Evolutionary conservation across 2,113 vertebrate species (phyloP), one percentile per base, ranked within the genome.

Genomic region (Hipposideros armiger): DNA sequence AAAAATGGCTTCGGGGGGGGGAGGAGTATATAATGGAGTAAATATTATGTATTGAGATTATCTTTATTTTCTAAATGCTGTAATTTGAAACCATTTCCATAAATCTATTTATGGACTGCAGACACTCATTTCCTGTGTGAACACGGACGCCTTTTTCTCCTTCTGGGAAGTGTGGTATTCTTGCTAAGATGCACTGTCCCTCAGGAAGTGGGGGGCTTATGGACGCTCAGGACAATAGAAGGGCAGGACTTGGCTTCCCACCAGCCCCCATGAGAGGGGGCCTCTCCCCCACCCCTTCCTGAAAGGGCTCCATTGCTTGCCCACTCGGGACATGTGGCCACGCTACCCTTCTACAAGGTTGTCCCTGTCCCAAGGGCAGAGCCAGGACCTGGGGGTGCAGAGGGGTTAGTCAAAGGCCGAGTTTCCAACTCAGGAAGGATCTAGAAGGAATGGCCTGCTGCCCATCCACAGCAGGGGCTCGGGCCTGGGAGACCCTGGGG

Each of bases 51-150:
- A 99, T 99, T 98, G 98, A 99, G 99, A 99, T 99, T 99, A 98
- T 98, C 99, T 98, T 99, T 99, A 99, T 99, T 99, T 99, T 99
- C 98, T 99, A 99, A 99, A 99, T 98, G 98, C 99, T 98, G 97
- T 99, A 97, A 98, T 97, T 98, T 95, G 97, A 95, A 98, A 97
- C 98, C 98, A 98, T 99, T 99, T 99, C 98, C 98, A 99, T 99
- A 99, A 99, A 99, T 99, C 98, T 98, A 98, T 99, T 99, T 98
- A 98, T 98, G 98, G 98, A 98, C 98, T 97, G 99, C 97, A 99
- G 98, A 99, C 97, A 93, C 98, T 98, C 98, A 98, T 98, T 99
- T 99, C 99, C 98, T 98, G 98, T 99, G 98, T 99, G 99, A 98
- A 98, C 98, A 98, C 95, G 98, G 98, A 96, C 93, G 98, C 97